Percentiles rank a stretch among this genome's conserved stretches.
phyloP scores from a whole-genome alignment of 2,113 vertebrate species.

The Colossoma macropomum region DNA sequence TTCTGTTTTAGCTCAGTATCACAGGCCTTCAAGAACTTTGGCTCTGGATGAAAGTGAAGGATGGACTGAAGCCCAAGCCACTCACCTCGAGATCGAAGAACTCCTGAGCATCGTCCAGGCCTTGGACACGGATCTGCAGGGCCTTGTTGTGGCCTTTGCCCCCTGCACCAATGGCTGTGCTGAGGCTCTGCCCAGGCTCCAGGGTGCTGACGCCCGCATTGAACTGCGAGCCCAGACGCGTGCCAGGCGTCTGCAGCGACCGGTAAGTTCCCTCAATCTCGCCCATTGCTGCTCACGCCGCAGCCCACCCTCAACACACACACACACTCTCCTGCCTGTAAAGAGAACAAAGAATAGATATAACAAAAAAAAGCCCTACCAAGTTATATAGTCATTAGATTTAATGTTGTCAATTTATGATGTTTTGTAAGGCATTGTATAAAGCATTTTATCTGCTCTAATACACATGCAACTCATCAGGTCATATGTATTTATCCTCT shows the following conservation, averaged over 20 bases:
- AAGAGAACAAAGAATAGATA: not conserved
- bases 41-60: not conserved
- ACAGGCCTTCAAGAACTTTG: not conserved
- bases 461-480: too few relatives aligned
- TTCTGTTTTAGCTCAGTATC: too few relatives aligned
- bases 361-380: not conserved
- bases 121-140: constrained; percentile 81
- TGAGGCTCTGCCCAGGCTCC: constrained; percentile 85
- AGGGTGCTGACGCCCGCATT: constrained; percentile 86
- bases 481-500: too few relatives aligned
- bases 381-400: not conserved
- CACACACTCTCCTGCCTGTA: constrained; percentile 40
- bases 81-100: constrained; percentile 87
- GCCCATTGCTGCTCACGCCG: constrained; percentile 81
- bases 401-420: too few relatives aligned
- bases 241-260: constrained; percentile 86
- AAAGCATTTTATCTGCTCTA: too few relatives aligned
- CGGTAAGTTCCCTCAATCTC: constrained; percentile 93
- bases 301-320: constrained; percentile 59
- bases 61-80: not conserved
- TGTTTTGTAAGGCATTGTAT: too few relatives aligned
- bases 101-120: constrained; percentile 87
- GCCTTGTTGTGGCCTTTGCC: constrained; percentile 65
- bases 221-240: constrained; percentile 84
- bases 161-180: constrained; percentile 62